Percentiles rank a stretch among this genome's conserved stretches.
Conservation (phyloP, 2,797 vertebrate species). For the Synanceia verrucosa region DNA sequence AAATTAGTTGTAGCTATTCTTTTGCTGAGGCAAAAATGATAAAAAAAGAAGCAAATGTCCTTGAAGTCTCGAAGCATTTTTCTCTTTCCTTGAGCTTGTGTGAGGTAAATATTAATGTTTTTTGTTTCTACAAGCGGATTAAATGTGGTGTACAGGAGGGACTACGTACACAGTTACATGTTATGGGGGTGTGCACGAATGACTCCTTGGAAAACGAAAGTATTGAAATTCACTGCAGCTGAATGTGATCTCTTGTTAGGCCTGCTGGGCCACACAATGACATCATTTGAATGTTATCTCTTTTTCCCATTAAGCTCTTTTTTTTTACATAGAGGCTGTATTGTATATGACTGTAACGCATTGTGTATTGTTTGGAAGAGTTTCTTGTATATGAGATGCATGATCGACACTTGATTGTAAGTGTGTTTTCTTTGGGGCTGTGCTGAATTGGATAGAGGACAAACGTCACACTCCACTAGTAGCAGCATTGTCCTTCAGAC, state of each 20-base stretch:
- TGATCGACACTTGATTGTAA: constrained; percentile 72
- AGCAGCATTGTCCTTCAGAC: constrained; percentile 80
- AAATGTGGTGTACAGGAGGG: background rate
- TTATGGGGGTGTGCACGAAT: background rate
- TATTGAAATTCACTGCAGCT: constrained; percentile 1
- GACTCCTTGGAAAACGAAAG: background rate
- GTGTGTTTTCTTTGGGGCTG: constrained; percentile 73
- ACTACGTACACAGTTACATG: background rate
- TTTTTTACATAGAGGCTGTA: constrained; percentile 15
- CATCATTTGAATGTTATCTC: constrained; percentile 39
- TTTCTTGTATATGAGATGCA: constrained; percentile 58
- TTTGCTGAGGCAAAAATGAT: constrained; percentile 1
- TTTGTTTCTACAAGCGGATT: constrained; percentile 9
- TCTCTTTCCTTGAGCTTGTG: constrained; percentile 18
- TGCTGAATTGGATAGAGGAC: constrained; percentile 76
- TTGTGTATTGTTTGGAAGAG: constrained; percentile 42
- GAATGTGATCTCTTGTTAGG: constrained; percentile 26
- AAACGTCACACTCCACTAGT: constrained; percentile 77
- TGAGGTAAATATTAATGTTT: constrained; percentile 17
- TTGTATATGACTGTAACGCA: constrained; percentile 33
- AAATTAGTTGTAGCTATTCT: background rate
- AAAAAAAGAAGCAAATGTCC: constrained; percentile 11
- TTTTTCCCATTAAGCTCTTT: constrained; percentile 24
- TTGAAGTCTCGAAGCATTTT: background rate
- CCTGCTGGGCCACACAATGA: constrained; percentile 10